phyloP scores from a whole-genome alignment of 2,888 invertebrate genomes.

The Pocota personata region DNA sequence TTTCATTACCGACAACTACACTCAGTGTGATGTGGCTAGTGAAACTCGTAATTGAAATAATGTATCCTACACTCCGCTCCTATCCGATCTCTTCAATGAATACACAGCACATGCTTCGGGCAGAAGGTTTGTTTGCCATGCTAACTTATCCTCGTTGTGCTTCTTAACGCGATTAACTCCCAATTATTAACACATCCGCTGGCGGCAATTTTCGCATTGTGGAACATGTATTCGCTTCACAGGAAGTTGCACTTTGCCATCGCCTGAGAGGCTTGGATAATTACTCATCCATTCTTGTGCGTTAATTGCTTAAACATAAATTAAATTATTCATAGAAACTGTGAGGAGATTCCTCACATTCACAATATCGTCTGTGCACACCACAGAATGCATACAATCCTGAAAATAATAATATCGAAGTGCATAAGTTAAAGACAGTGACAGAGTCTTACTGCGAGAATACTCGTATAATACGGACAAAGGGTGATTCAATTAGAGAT shows the following conservation, averaged over 20 bases:
- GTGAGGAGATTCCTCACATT: not conserved
- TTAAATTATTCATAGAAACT: slow-evolving; percentile 27
- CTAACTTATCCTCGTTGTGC: slow-evolving; percentile 26
- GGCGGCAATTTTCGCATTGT: slow-evolving; percentile 34
- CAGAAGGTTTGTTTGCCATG: slow-evolving; percentile 4
- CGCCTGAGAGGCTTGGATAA: slow-evolving; percentile 32
- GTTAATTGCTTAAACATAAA: slow-evolving; percentile 46
- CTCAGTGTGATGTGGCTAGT: not conserved
- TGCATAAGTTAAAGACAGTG: not conserved
- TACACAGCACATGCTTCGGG: not conserved
- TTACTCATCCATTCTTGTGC: slow-evolving; percentile 47
- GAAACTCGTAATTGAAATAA: not conserved
- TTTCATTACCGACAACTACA: not conserved
- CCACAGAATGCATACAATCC: not conserved
- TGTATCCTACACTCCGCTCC: not conserved
- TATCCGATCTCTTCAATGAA: not conserved
- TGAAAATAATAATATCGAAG: not conserved
- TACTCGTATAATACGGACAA: too few relatives aligned
- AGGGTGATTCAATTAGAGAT: too few relatives aligned
- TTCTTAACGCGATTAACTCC: slow-evolving; percentile 54
- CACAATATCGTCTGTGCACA: not conserved
- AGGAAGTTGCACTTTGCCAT: slow-evolving; percentile 44
- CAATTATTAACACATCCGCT: slow-evolving; percentile 51
- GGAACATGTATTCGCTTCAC: slow-evolving; percentile 38
- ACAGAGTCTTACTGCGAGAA: not conserved